Base-by-base conservation (phyloP, 2,113 vertebrate genomes). In the Rafetus swinhoei region DNA sequence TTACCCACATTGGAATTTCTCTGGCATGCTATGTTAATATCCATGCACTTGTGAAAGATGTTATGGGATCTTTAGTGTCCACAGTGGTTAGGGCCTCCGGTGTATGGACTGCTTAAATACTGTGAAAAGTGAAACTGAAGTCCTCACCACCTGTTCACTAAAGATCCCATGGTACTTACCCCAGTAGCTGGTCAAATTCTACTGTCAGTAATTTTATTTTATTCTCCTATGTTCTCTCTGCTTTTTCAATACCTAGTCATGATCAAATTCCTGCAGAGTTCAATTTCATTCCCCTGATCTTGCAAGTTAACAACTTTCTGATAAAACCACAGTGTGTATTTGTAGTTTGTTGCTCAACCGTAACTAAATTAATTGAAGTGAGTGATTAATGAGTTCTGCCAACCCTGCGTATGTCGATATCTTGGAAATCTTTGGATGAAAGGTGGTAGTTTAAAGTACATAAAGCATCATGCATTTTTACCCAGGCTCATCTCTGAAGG, bases 281-380 rank as follows among this genome's bases (percentile, higher is more conserved):
- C 45, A 65, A 24, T 8, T 86, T 77, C 86, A 50, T 50, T 72
- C 6, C 29, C 35, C 6, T 86, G 12, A 10, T 62, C 4, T 21
- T 19, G 1, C 65, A 13, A 45, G 72, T 76, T 10, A 74, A 84
- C 3, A 3, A 57, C 7, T 57, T 88, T 83, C 72, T 93, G 56
- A 9, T 87, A 27, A 93, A 90, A 69, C 83, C 35, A 60, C 0
- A 0, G 3, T 0, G 0, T 65, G 0, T 76, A 45, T 87, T 65
- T 89, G 1, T 60, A 86, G 81, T 0, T 1, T 76, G 76, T 77
- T 87, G 79, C 32, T 79, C 57, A 79, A 25, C 32, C 12, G 0
- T 14, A 62, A 55, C 84, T 90, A 91, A 86, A n/a, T 76, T 13
- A 2, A 60, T 45, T 85, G 62, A 54, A 93, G 56, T 77, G 85